Evolutionary conservation across 2,113 vertebrate genomes (phyloP).

Genomic region (Lophura nycthemera): DNA sequence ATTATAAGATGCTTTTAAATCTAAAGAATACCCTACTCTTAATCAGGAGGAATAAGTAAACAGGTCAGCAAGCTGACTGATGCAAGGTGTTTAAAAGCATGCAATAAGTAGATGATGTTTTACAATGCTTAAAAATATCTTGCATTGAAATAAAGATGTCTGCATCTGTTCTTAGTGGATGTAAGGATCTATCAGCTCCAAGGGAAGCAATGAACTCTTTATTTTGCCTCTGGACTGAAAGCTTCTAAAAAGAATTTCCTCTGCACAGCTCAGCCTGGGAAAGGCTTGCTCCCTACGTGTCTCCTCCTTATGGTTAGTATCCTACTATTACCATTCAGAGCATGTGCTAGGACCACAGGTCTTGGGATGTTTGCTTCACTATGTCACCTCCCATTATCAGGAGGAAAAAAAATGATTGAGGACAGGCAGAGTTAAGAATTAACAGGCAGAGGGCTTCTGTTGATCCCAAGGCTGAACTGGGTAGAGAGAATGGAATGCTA

Average conservation of each 20-base stretch:
- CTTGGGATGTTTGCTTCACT: not conserved
- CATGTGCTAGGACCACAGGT: not conserved
- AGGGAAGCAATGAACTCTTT: not conserved
- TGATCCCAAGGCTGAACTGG: accelerated
- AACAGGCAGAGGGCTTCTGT: not conserved
- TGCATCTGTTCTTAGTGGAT: not conserved
- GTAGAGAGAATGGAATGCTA: not conserved
- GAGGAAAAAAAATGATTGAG: not conserved
- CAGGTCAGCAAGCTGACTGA: not conserved
- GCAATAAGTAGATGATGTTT: not conserved
- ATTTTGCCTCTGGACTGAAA: not conserved
- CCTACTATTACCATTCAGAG: not conserved
- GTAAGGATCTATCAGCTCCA: not conserved
- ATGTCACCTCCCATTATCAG: not conserved
- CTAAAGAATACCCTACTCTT: not conserved
- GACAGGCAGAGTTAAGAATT: not conserved
- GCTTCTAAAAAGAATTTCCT: not conserved
- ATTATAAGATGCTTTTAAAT: not conserved
- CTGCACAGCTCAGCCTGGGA: not conserved
- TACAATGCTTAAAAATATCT: not conserved
- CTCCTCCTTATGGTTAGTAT: not conserved
- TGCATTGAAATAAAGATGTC: not conserved
- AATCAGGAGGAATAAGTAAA: not conserved
- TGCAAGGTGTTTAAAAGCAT: not conserved
- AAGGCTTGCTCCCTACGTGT: not conserved